Evolutionary conservation across 2,113 vertebrate species (phyloP), one percentile per base, ranked within the genome.

Genomic region (Miniopterus natalensis): DNA sequence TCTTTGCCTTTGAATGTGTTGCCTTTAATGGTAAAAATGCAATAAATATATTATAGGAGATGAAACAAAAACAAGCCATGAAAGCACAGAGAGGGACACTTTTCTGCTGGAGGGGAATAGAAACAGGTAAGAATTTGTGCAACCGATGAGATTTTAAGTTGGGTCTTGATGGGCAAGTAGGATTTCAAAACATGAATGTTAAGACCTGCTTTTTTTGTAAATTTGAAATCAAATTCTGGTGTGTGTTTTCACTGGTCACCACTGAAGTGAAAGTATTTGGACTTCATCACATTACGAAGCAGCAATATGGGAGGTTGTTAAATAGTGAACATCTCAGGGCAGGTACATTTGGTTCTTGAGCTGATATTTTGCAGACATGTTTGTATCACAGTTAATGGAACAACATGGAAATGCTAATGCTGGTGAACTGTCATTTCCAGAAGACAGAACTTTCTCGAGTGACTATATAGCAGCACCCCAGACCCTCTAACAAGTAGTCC

Each of bases 171-270:
- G 29, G 55, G 68, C 27, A 75, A 53, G 27, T 29, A 81, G 51
- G 75, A 86, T 93, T 95, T 96, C 68, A 70, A 83, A 95, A 92
- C 59, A 68, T 47, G n/a, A 80, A 29, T 21, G 47, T 47, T 31
- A 84, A 83, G 77, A 51, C 31, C n/a, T 53, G 8, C 66, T 74
- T 51, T 70, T 66, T 84, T 47, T 36, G 8, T 47, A 49, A 74
- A 88, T 68, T 5, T 68, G 42, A 40, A 59, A 71, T 70, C 53
- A 81, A 85, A 42, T 47, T 84, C 15, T 40, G 11, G 2, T 77
- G 4, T 11, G 59, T 47, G 21, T 74, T 42, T 79, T 42, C 49
- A 36, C 1, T 55, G 23, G 21, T 65, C 36, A 74, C 25, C 20
- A 42, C 7, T 79, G 57, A 68, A 42, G 23, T 36, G 25, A 51